These are phyloP conservation scores for Drosophila eohydei DNA, from an alignment of 2,888 invertebrate genomes.

Conservation along the genomic window DNA sequence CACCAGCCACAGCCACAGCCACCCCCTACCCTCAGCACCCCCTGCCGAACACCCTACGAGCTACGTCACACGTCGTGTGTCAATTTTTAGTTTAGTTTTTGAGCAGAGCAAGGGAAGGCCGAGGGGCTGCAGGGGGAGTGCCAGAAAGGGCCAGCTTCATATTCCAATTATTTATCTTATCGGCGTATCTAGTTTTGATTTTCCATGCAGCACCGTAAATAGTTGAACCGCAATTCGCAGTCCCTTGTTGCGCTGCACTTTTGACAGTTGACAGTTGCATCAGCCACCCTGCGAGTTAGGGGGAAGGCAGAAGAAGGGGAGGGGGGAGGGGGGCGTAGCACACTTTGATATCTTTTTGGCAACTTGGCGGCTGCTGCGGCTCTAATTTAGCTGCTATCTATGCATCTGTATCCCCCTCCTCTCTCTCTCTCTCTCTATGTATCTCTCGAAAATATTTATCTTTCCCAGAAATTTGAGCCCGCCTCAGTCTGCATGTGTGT, in stretches of 20 bases:
- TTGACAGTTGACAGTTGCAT: conserved; percentile 79
- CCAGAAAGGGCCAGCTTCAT: conserved; percentile 61
- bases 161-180: conserved; percentile 80
- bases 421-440: conserved; percentile 16
- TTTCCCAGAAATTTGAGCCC: conserved; percentile 68
- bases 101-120: neutral
- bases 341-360: conserved; percentile 23
- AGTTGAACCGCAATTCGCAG: conserved; percentile 36
- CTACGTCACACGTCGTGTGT: conserved; percentile 45
- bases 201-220: conserved; percentile 44
- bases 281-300: conserved; percentile 26
- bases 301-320: neutral
- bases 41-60: neutral
- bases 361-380: conserved; percentile 47
- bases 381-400: conserved; percentile 47
- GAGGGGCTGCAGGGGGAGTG: neutral
- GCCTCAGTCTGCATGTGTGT: neutral
- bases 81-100: conserved; percentile 16
- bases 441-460: conserved; percentile 66
- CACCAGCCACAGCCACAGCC: too few species aligned
- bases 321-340: neutral
- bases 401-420: conserved; percentile 28
- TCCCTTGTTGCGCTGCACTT: conserved; percentile 36
- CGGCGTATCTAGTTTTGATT: conserved; percentile 70
- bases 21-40: neutral